Base-by-base conservation (phyloP, 2,888 invertebrate genomes). In the Deroplatys truncata region DNA sequence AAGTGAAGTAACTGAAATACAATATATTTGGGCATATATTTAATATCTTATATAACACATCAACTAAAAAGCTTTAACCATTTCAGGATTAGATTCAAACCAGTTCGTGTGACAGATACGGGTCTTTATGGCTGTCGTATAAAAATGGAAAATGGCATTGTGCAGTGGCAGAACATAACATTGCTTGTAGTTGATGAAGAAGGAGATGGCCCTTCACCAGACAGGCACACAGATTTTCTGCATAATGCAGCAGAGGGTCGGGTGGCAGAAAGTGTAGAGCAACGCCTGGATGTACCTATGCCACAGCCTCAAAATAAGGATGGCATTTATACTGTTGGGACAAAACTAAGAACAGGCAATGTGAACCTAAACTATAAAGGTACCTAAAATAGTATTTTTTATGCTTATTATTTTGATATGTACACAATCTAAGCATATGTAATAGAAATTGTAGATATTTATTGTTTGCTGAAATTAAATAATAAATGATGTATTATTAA, bases 91-190 rank as follows among this genome's bases (percentile, higher is more conserved):
- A 93, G 93, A 92, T 94, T 95, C 92, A 94, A 93, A 91, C 92
- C 93, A n/a, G 94, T 95, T 88, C 93, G 93, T 90, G 92, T 93
- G 5, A 94, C 93, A 92, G 95, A 95, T 91, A 93, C 94, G 8
- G 95, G 95, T 1, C 91, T 93, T 20, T 95, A 95, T 91, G 92
- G 94, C 2, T 95, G 95, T 92, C 89, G 91, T 49, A 84, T 91
- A 16, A 86, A 89, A 35, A 72, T 88, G 49, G 87, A 85, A 31
- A 84, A 91, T 28, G 90, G 90, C 20, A 56, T 56, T 25, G 90
- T 90, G 31, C 90, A 89, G 35, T 91, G 92, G 91, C 91, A 91
- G 88, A 92, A 92, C 88, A 91, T 92, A 83, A 92, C 92, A 16
- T 87, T 92, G 43, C 82, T 91, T 10, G 91, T 92, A 84, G 82